A percentile compares a stretch with the other conserved stretches of the same genome.
These are phyloP conservation scores for Cuniculus paca DNA, from an alignment of 2,797 vertebrate species.

Conservation along the genomic window DNA sequence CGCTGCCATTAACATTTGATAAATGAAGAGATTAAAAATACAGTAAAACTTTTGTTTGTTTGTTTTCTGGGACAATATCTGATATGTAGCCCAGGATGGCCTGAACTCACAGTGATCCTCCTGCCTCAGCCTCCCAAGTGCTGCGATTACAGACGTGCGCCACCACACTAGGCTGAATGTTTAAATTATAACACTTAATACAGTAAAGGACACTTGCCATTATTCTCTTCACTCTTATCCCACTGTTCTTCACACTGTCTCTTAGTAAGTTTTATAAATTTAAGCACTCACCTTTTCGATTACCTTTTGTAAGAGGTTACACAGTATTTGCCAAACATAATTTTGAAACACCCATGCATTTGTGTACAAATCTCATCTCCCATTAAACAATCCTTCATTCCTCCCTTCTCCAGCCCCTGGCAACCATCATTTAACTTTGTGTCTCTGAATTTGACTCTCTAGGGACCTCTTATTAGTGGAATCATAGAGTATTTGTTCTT, in stretches of 20 bases:
- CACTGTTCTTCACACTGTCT: background rate
- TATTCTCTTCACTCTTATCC: background rate
- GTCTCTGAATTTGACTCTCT: background rate
- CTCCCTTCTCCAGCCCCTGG: background rate
- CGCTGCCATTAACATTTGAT: background rate
- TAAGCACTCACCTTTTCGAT: background rate
- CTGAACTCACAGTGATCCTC: background rate
- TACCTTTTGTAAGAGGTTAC: background rate
- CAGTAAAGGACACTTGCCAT: background rate
- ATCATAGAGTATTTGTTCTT: background rate
- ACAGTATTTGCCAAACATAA: background rate
- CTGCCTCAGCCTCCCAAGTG: background rate
- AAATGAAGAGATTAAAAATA: background rate
- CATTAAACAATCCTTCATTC: background rate
- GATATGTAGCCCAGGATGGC: background rate
- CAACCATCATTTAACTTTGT: background rate
- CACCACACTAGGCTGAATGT: background rate
- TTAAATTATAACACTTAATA: background rate
- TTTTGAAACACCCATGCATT: background rate
- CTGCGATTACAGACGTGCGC: background rate
- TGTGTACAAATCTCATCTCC: background rate
- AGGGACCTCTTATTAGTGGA: background rate
- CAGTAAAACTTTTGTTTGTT: background rate
- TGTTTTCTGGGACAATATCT: background rate
- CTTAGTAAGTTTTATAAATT: background rate